A percentile compares a stretch with the other conserved stretches of the same genome.
These are phyloP conservation scores for Brachyistius frenatus DNA, from an alignment of 2,113 vertebrate species.

Conservation along the genomic window DNA sequence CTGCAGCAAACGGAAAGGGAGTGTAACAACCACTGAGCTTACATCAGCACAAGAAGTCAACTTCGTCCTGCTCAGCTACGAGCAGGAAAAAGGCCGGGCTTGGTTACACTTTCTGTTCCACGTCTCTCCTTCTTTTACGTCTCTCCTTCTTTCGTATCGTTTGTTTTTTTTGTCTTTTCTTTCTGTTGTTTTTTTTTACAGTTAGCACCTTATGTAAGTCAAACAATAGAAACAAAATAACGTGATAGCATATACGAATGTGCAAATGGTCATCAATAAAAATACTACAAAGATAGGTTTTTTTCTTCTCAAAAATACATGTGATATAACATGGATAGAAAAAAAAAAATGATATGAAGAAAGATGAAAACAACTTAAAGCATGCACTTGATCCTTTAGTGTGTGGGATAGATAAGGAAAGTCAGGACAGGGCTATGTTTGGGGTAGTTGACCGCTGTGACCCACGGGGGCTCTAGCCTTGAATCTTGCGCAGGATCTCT, in stretches of 20 bases:
- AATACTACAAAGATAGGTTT: constrained; percentile 90
- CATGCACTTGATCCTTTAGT: constrained; percentile 90
- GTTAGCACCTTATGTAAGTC: constrained; percentile 93
- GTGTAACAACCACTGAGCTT: constrained; percentile 26
- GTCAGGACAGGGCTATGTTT: constrained; percentile 67
- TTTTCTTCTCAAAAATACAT: constrained; percentile 88
- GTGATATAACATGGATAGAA: constrained; percentile 69
- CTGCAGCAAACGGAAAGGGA: constrained; percentile 7
- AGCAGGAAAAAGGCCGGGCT: constrained; percentile 44
- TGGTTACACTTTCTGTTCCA: constrained; percentile 54
- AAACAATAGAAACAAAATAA: constrained; percentile 86
- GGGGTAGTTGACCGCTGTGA: constrained; percentile 30
- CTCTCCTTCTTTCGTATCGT: constrained; percentile 35
- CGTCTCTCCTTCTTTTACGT: constrained; percentile 18
- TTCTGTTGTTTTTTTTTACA: constrained; percentile 77
- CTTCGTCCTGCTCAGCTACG: constrained; percentile 18
- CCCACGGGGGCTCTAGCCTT: constrained; percentile 88
- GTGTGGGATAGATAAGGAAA: constrained; percentile 75
- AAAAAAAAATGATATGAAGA: constrained; percentile 47
- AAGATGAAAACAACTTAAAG: constrained; percentile 81
- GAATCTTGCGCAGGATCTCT: constrained; percentile 98
- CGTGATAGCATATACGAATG: constrained; percentile 90
- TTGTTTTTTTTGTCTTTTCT: constrained; percentile 79
- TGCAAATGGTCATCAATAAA: constrained; percentile 96
- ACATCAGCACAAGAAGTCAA: constrained; percentile 38